Conservation (phyloP, 2,888 invertebrate species). For the Tetragonula carbonaria region DNA sequence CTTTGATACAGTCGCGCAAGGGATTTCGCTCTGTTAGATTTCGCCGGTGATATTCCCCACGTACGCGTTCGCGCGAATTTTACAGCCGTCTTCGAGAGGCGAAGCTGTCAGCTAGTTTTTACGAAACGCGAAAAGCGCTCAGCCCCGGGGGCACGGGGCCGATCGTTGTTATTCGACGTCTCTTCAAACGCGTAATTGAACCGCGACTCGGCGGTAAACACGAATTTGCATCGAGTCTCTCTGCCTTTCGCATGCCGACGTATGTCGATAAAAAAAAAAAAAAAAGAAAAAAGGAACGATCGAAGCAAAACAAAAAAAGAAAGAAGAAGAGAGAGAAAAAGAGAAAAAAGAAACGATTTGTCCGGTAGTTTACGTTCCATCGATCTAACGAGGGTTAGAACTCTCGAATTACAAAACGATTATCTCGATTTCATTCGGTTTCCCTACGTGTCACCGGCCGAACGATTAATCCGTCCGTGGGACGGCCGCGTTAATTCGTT, state of each 20-base stretch:
- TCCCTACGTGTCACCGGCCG: background rate
- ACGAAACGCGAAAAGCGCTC: conserved; percentile 1
- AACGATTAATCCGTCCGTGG: conserved; percentile 24
- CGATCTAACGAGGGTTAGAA: background rate
- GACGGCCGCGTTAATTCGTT: conserved; percentile 21
- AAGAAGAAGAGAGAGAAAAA: background rate
- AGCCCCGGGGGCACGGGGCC: background rate
- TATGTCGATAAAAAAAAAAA: background rate
- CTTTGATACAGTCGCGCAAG: background rate
- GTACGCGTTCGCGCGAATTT: background rate
- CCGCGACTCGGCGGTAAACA: conserved; percentile 24
- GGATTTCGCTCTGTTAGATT: too few species aligned
- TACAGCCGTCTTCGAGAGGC: background rate
- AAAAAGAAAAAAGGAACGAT: background rate
- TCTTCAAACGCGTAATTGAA: conserved; percentile 25
- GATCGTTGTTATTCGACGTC: conserved; percentile 22
- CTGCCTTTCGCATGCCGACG: too few species aligned
- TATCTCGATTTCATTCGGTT: conserved; percentile 15
- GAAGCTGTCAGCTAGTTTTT: background rate
- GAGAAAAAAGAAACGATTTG: background rate
- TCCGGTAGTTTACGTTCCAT: conserved; percentile 1
- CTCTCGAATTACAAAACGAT: conserved; percentile 21
- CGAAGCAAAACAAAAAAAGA: too few species aligned
- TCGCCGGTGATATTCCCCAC: background rate
- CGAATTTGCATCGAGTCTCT: conserved; percentile 6